Base-by-base conservation (phyloP, 2,797 vertebrate genomes). In the Natrix natrix region DNA sequence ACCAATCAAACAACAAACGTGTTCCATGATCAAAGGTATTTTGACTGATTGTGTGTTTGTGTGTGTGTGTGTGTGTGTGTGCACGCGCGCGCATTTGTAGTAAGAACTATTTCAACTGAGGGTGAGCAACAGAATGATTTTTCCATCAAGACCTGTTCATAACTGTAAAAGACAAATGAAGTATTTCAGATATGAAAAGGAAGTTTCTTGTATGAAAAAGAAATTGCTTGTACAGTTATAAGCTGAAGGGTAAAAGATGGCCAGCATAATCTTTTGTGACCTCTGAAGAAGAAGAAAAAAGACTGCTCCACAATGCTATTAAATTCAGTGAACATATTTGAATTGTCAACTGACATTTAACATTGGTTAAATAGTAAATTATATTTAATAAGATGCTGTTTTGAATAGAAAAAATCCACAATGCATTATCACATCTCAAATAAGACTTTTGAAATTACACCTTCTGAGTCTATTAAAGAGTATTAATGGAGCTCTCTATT, bases 271-370 rank as follows among this genome's bases (percentile, higher is more conserved):
- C 92, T 95, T 91, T 93, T 43, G 52, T 48, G 1, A 63, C 91
- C 89, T 96, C 90, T 94, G 92, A 93, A 95, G 2, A 69, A 57
- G 56, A 93, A 96, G 48, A 95, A 61, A 94, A 96, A 93, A 95
- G 91, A 17, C 48, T 95, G 92, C 94, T 63, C 14, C 63, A 94
- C 3, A 86, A 4, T 17, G 94, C 91, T 86, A 69, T 92, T 95
- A 78, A 48, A 83, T 83, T 48, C 37, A 83, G 10, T 83, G 37
- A 83, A 43, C 37, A 93, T 93, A 57, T 0, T 89, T 78, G 37
- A 78, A 78, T 43, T 83, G 4, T 95, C 66, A 86, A 86, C 48
- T 90, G 88, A 83, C 54, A 91, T 90, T 92, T 96, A 96, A 60
- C 86, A 94, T 54, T 94, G 91, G 94, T 95, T 95, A 95, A 69